phyloP scores from a whole-genome alignment of 2,113 vertebrate species.

The Melozone crissalis region DNA sequence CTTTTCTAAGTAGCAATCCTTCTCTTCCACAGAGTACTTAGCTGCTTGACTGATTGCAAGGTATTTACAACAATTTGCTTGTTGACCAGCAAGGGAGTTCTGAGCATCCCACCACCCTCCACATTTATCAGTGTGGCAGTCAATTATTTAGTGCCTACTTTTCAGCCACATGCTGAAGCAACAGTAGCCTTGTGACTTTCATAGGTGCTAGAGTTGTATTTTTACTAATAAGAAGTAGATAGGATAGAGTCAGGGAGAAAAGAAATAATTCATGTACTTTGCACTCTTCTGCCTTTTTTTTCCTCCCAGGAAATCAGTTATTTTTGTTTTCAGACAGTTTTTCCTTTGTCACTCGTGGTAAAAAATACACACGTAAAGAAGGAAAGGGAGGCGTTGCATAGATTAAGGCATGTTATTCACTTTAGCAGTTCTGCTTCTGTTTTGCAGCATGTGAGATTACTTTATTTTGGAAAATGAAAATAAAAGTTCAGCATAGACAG shows the following conservation, averaged over 20 bases:
- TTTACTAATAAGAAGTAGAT: background rate
- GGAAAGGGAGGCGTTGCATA: background rate
- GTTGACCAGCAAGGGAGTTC: background rate
- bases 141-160: background rate
- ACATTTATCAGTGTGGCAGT: background rate
- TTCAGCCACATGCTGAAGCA: background rate
- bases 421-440: background rate
- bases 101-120: background rate
- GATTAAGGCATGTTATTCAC: background rate
- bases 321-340: background rate
- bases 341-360: background rate
- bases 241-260: background rate
- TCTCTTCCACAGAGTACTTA: background rate
- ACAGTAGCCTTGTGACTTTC: background rate
- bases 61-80: background rate
- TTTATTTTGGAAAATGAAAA: background rate
- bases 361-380: background rate
- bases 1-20: background rate
- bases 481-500: background rate
- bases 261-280: background rate
- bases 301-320: background rate
- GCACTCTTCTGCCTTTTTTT: background rate
- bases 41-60: background rate
- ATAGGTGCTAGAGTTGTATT: background rate
- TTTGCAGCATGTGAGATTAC: background rate